Evolutionary conservation across 2,888 invertebrate species (phyloP).

Genomic region (Osmoderma eremita): DNA sequence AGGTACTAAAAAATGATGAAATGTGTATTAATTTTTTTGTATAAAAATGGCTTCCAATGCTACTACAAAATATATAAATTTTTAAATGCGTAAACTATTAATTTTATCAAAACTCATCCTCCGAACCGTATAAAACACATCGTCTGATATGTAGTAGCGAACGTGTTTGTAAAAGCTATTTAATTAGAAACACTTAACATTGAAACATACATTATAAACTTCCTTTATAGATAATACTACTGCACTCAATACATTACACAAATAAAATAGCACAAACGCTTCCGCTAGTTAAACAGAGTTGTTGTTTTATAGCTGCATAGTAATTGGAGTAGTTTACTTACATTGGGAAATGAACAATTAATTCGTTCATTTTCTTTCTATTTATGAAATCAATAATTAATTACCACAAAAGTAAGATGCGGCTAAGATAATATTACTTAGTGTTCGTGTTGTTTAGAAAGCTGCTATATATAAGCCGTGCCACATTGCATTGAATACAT

Average conservation of each 20-base stretch:
- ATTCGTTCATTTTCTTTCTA: not conserved
- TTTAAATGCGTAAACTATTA: not conserved
- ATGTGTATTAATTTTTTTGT: too few relatives aligned
- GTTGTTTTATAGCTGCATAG: conserved; percentile 4
- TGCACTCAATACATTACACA: not conserved
- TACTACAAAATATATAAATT: too few relatives aligned
- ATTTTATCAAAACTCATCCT: conserved; percentile 7
- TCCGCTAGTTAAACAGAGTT: conserved; percentile 3
- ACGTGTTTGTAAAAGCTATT: conserved; percentile 5
- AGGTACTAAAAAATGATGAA: too few relatives aligned
- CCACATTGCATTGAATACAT: too few relatives aligned
- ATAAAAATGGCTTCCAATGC: too few relatives aligned
- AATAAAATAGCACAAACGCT: not conserved
- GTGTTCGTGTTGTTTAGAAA: too few relatives aligned
- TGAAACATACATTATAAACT: not conserved
- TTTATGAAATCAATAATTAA: not conserved
- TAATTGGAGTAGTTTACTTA: conserved; percentile 11
- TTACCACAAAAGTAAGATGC: too few relatives aligned
- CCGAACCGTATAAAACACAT: not conserved
- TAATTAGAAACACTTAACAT: not conserved
- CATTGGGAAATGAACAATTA: not conserved
- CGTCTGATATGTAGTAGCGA: not conserved
- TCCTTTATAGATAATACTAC: conserved; percentile 4
- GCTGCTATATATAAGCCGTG: too few relatives aligned
- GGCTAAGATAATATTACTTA: too few relatives aligned